These are phyloP conservation scores for Sebastes kiyomatsui DNA, from an alignment of 2,797 vertebrate species.

Conservation along the genomic window DNA sequence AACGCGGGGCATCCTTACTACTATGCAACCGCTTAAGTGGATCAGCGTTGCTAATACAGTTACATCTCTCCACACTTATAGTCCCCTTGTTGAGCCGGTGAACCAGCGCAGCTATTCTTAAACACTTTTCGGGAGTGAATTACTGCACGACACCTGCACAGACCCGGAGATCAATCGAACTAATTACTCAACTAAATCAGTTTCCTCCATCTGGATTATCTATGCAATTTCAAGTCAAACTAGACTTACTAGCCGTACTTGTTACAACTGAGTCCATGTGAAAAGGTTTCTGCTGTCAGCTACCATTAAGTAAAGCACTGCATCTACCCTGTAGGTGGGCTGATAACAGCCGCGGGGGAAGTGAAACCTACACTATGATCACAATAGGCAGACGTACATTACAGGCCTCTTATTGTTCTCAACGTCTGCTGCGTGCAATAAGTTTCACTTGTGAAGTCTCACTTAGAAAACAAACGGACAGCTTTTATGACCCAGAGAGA, in stretches of 20 bases:
- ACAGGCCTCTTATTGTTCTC: not conserved
- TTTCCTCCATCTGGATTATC: not conserved
- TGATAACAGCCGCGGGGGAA: constrained; percentile 2
- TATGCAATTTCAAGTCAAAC: not conserved
- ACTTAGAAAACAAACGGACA: not conserved
- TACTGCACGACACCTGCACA: not conserved
- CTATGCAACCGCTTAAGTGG: constrained; percentile 54
- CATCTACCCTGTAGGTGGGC: not conserved
- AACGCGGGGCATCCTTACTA: constrained; percentile 50
- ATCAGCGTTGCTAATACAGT: constrained; percentile 54
- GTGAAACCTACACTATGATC: constrained; percentile 25
- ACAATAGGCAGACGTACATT: not conserved
- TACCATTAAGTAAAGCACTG: not conserved
- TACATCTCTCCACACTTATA: constrained; percentile 39
- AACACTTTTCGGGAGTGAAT: constrained; percentile 2
- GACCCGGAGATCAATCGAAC: not conserved
- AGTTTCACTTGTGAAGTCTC: not conserved
- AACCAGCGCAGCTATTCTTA: constrained; percentile 31
- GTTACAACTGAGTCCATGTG: not conserved
- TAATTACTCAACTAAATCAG: not conserved
- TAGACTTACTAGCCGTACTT: not conserved
- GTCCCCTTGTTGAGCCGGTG: constrained; percentile 5
- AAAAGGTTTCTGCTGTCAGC: constrained; percentile 5
- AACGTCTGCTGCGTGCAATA: not conserved
- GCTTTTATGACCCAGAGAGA: not conserved